Base-by-base conservation (phyloP, 2,797 vertebrate species). In the Simalia tracyae region DNA sequence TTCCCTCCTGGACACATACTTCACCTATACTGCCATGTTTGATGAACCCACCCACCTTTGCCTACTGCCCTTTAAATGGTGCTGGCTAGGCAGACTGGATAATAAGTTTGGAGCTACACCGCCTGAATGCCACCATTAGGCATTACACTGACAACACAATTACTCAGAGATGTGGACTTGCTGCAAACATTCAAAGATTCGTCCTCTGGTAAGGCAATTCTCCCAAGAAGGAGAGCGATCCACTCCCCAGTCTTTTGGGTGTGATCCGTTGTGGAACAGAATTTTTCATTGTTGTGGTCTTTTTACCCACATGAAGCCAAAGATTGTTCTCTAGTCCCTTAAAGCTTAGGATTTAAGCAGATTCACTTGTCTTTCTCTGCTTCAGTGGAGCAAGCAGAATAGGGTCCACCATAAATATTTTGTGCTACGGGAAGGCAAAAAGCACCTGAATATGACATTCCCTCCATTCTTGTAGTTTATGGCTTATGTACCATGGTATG, bases 61-160 rank as follows among this genome's bases (percentile, higher is more conserved):
- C 92, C 63, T 63, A 66, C 90, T 93, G 92, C 93, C 93, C 93
- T 93, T 93, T 91, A 84, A 91, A 89, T 84, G 60, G 87, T 56
- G 84, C 88, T 86, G 90, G 88, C 88, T 59, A 68, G 90, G 90
- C 88, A 68, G 90, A 88, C 84, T 84, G 36, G 12, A 46, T 87
- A 88, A 89, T 87, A 90, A 84, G 88, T 42, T 84, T 46, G 87
- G 28, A 91, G 68, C 90, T 87, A 87, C 60, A 57, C 91, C 86
- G 63, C n/a, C 90, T 72, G 54, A 89, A 89, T 89, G 76, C 90
- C 90, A 93, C 81, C 84, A 59, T 89, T 81, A 63, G 59, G 46
- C 87, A 86, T n/a, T 63, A 57, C 8, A 57, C 17, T 91, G 90
- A 87, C 90, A 91, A 91, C 12, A 57, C 88, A 46, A 93, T 93